Conservation (phyloP, 2,113 vertebrate genomes). For the Anolis carolinensis region DNA sequence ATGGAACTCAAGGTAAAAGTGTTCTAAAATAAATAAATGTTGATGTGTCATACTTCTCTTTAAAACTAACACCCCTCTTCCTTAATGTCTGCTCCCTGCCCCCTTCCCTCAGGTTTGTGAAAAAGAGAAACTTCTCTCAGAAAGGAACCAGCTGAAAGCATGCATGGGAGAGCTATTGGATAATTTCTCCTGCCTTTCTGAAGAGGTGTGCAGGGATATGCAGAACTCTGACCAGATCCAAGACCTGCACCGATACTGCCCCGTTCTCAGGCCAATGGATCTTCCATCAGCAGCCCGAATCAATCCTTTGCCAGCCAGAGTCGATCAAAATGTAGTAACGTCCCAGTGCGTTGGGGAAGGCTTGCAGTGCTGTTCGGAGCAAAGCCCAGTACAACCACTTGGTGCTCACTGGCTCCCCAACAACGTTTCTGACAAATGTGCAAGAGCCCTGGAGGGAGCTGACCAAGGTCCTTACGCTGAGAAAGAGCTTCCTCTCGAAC, state of each 20-base stretch:
- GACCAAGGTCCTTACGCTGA: slow-evolving; percentile 81
- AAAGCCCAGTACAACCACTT: slow-evolving; percentile 71
- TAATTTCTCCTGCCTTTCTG: slow-evolving; percentile 98
- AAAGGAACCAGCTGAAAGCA: slow-evolving; percentile 96
- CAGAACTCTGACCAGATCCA: slow-evolving; percentile 97
- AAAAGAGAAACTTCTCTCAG: slow-evolving; percentile 95
- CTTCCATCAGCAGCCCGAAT: slow-evolving; percentile 78
- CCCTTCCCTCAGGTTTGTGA: slow-evolving; percentile 87
- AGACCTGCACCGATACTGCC: slow-evolving; percentile 95
- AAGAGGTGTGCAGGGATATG: slow-evolving; percentile 96
- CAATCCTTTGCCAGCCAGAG: slow-evolving; percentile 79
- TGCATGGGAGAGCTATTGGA: slow-evolving; percentile 98
- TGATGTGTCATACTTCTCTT: neutral
- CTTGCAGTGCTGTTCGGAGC: slow-evolving; percentile 82
- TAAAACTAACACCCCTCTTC: slow-evolving; percentile 17
- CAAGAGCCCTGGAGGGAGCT: slow-evolving; percentile 72
- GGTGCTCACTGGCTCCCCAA: slow-evolving; percentile 76
- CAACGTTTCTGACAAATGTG: slow-evolving; percentile 79
- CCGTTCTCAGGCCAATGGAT: slow-evolving; percentile 88
- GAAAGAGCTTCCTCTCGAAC: slow-evolving; percentile 81
- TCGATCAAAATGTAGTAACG: slow-evolving; percentile 83
- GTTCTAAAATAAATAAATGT: no score
- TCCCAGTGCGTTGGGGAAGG: slow-evolving; percentile 80
- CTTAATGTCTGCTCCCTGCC: slow-evolving; percentile 4
- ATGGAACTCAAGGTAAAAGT: no score